Percentiles rank a stretch among this genome's conserved stretches.
Evolutionary conservation across 30 jellyfish, hydroid and myxozoan genomes (phyloP).

Genomic region (Cassiopea andromeda): DNA sequence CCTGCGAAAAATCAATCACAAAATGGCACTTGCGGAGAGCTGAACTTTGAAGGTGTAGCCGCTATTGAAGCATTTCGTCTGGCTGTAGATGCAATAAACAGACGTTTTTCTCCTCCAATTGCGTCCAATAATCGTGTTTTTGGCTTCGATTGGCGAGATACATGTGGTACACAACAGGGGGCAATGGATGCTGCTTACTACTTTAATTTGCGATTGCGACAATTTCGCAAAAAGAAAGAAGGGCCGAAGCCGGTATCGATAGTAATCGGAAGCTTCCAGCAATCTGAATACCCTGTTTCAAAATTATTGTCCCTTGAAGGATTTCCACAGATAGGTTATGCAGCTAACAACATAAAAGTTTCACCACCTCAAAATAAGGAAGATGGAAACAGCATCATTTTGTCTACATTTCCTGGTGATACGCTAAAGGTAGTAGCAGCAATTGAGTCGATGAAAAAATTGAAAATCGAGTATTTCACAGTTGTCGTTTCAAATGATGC

Average conservation of each 20-base stretch:
- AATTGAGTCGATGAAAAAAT: constrained; percentile 56
- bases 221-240: constrained; percentile 2
- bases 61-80: constrained; percentile 63
- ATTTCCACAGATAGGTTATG: constrained; percentile 84
- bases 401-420: constrained; percentile 84
- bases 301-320: constrained; percentile 52
- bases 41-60: constrained; percentile 55
- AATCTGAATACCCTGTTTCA: constrained; percentile 34
- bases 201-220: constrained; percentile 66
- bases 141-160: constrained; percentile 88
- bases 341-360: constrained; percentile 51
- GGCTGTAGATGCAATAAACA: constrained; percentile 53
- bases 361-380: background rate
- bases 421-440: constrained; percentile 66
- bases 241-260: constrained; percentile 68
- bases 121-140: constrained; percentile 24
- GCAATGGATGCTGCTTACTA: constrained; percentile 75
- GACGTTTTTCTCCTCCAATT: constrained; percentile 9
- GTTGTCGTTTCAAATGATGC: constrained; percentile 68
- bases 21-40: constrained; percentile 36
- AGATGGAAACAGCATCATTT: constrained; percentile 9
- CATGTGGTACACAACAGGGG: constrained; percentile 53
- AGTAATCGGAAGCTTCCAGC: constrained; percentile 70
- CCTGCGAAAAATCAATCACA: constrained; percentile 10
- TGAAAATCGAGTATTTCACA: constrained; percentile 71